These are phyloP conservation scores for Synanceia verrucosa DNA, from an alignment of 2,797 vertebrate genomes.

Conservation along the genomic window DNA sequence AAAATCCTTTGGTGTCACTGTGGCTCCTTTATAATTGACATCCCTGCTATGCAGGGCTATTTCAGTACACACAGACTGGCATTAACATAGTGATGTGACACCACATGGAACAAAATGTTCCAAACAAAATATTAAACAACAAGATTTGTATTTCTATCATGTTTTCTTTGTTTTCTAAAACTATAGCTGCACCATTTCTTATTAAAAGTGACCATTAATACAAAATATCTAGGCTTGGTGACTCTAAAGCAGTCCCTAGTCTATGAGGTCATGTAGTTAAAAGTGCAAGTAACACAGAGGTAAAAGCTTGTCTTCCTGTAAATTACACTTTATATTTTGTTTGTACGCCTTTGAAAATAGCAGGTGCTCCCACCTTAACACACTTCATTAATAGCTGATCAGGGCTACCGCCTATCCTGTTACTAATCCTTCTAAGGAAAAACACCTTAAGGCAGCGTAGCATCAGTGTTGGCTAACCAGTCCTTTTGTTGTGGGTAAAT, in stretches of 20 bases:
- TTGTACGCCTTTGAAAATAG: slow-evolving; percentile 64
- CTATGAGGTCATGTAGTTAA: slow-evolving; percentile 18
- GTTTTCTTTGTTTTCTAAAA: background rate
- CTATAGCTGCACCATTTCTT: background rate
- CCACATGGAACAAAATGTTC: too few relatives aligned
- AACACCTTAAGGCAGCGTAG: slow-evolving; percentile 67
- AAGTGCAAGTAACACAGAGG: slow-evolving; percentile 65
- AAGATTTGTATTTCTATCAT: background rate
- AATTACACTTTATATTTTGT: slow-evolving; percentile 63
- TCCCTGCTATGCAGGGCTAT: slow-evolving; percentile 69
- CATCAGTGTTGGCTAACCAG: slow-evolving; percentile 57
- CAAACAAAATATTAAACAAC: too few relatives aligned
- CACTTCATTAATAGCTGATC: slow-evolving; percentile 79
- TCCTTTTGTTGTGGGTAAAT: slow-evolving; percentile 59
- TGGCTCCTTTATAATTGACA: slow-evolving; percentile 75
- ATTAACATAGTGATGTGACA: slow-evolving; percentile 65
- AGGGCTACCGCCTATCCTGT: slow-evolving; percentile 66
- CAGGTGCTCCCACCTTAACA: slow-evolving; percentile 57
- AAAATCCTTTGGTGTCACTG: slow-evolving; percentile 68
- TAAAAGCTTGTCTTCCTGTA: slow-evolving; percentile 47
- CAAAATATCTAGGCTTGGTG: background rate
- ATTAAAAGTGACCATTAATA: background rate
- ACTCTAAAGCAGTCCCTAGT: background rate
- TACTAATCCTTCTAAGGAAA: slow-evolving; percentile 79
- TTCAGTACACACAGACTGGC: slow-evolving; percentile 56